Conservation (phyloP, 2,113 vertebrate species). For the Epinephelus fuscoguttatus region DNA sequence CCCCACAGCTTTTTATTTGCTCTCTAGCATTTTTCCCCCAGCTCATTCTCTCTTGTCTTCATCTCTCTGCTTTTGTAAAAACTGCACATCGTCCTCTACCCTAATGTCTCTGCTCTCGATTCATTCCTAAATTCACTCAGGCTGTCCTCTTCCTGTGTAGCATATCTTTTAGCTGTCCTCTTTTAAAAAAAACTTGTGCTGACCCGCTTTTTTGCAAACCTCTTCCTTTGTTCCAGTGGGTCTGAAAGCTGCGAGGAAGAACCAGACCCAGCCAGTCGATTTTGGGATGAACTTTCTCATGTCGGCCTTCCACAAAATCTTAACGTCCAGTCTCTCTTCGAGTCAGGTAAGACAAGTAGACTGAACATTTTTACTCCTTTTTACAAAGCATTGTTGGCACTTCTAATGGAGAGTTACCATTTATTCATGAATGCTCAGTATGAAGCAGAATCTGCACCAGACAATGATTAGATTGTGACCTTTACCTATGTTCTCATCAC, state of each 20-base stretch:
- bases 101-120: constrained; percentile 36
- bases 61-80: constrained; percentile 59
- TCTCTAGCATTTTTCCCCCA: constrained; percentile 79
- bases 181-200: constrained; percentile 6
- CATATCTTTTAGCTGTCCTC: constrained; percentile 32
- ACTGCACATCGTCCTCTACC: constrained; percentile 20
- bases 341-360: constrained; percentile 88
- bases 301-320: constrained; percentile 95
- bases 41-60: constrained; percentile 74
- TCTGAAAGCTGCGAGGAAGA: constrained; percentile 81
- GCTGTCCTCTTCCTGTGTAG: constrained; percentile 17
- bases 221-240: constrained; percentile 57
- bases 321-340: constrained; percentile 94
- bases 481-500: neutral
- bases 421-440: neutral
- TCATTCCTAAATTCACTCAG: constrained; percentile 46
- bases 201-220: constrained; percentile 23
- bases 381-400: neutral
- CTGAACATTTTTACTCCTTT: constrained; percentile 1
- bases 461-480: neutral
- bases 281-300: constrained; percentile 96
- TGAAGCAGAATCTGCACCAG: neutral
- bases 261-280: constrained; percentile 88
- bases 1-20: constrained; percentile 64
- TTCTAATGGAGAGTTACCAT: neutral